These are phyloP conservation scores for Pandemis heparana DNA, from an alignment of 2,888 invertebrate genomes.

Conservation along the genomic window DNA sequence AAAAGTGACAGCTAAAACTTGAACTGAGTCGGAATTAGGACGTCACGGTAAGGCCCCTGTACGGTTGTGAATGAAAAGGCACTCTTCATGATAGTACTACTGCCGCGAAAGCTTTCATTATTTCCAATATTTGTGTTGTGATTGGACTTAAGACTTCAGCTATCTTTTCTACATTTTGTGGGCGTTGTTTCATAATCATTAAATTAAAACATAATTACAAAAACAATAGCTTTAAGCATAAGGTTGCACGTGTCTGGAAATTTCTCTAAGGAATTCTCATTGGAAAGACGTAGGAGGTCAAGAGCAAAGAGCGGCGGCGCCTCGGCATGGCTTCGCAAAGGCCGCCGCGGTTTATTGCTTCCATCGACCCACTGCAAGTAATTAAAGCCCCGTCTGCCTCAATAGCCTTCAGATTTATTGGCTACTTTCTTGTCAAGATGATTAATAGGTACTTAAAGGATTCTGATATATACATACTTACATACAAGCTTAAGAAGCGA, in stretches of 20 bases:
- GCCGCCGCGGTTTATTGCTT: constrained; percentile 61
- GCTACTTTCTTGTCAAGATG: constrained; percentile 56
- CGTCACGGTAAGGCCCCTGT: too few species aligned
- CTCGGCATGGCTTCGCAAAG: constrained; percentile 62
- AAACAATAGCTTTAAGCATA: constrained; percentile 15
- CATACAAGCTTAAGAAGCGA: neutral
- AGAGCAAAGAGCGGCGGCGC: constrained; percentile 57
- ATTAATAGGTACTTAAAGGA: constrained; percentile 4
- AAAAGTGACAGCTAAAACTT: too few species aligned
- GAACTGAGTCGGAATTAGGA: too few species aligned
- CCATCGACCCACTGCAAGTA: constrained; percentile 39
- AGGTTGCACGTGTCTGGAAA: constrained; percentile 43
- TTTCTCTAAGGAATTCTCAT: constrained; percentile 62
- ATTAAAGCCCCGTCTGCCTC: constrained; percentile 45
- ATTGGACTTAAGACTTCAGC: too few species aligned
- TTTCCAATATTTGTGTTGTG: too few species aligned
- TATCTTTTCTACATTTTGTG: too few species aligned
- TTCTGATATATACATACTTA: neutral
- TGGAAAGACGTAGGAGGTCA: constrained; percentile 64
- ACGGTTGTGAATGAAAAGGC: too few species aligned
- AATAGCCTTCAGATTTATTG: constrained; percentile 53
- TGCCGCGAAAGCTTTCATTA: too few species aligned
- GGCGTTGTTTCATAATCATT: too few species aligned
- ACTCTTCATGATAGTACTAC: too few species aligned
- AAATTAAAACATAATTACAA: neutral